A percentile compares a stretch with the other conserved stretches of the same genome.
Evolutionary conservation across 1,140 invertebrate genomes (phyloP).

Genomic region (Augochlora pura): DNA sequence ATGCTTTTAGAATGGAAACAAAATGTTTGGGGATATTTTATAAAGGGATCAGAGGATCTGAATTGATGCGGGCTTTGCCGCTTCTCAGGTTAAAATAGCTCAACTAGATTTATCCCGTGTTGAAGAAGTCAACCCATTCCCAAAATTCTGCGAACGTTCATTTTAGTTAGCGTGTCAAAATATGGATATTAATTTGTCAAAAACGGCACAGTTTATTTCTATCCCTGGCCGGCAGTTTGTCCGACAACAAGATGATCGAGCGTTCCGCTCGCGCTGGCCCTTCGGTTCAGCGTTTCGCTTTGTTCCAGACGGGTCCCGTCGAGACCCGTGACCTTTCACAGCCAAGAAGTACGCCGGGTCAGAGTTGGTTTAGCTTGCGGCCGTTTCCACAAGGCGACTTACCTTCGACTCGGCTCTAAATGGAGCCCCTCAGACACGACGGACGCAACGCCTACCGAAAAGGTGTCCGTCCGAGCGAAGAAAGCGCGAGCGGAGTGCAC

Average conservation of each 20-base stretch:
- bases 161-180: no score
- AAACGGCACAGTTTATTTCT: no score
- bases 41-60: no score
- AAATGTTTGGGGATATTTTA: no score
- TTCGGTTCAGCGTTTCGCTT: not conserved
- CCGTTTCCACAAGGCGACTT: constrained; percentile 2
- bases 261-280: not conserved
- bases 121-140: no score
- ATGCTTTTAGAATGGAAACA: not conserved
- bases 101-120: no score
- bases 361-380: not conserved
- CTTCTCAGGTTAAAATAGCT: no score
- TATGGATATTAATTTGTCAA: no score
- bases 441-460: constrained; percentile 9
- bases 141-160: no score
- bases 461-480: constrained; percentile 7
- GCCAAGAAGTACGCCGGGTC: not conserved
- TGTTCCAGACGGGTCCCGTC: not conserved
- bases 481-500: constrained; percentile 2
- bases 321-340: not conserved
- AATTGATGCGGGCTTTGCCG: no score
- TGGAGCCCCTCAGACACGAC: not conserved
- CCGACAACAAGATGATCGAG: not conserved
- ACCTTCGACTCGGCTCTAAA: not conserved
- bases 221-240: no score